phyloP scores from a whole-genome alignment of 2,888 invertebrate genomes.

The Phalera bucephala region DNA sequence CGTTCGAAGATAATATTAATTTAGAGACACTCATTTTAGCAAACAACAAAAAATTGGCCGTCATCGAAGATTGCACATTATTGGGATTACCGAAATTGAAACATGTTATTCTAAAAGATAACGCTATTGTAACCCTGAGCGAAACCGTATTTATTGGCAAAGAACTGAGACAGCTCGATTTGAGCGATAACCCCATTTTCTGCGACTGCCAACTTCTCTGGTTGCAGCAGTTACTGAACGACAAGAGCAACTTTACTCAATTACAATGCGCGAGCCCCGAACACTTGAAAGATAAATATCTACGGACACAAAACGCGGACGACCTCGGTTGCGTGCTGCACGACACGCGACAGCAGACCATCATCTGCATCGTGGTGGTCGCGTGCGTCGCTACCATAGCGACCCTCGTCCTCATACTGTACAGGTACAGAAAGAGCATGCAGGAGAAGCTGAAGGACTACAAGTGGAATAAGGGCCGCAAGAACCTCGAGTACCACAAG shows the following conservation, averaged over 20 bases:
- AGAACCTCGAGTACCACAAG: conserved; percentile 95
- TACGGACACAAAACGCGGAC: conserved; percentile 87
- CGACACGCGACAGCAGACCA: conserved; percentile 90
- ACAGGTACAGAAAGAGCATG: conserved; percentile 90
- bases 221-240: conserved; percentile 88
- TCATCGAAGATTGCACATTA: conserved; percentile 89
- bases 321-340: conserved; percentile 92
- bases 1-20: conserved; percentile 91
- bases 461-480: conserved; percentile 91
- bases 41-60: conserved; percentile 89
- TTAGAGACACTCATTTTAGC: conserved; percentile 89
- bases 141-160: conserved; percentile 91
- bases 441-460: conserved; percentile 92
- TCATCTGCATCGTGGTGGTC: conserved; percentile 89
- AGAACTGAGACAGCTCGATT: conserved; percentile 88
- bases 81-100: conserved; percentile 90
- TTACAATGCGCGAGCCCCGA: conserved; percentile 90
- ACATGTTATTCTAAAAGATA: conserved; percentile 90
- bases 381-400: conserved; percentile 88
- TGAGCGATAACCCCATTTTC: conserved; percentile 91
- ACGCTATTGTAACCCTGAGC: conserved; percentile 88
- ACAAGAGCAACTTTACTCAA: conserved; percentile 86
- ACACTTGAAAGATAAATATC: conserved; percentile 86
- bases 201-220: conserved; percentile 92
- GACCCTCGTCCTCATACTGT: conserved; percentile 88